Evolutionary conservation across 2,888 invertebrate genomes (phyloP), one percentile per base, ranked within the genome.

Genomic region (Dorcus hopei): DNA sequence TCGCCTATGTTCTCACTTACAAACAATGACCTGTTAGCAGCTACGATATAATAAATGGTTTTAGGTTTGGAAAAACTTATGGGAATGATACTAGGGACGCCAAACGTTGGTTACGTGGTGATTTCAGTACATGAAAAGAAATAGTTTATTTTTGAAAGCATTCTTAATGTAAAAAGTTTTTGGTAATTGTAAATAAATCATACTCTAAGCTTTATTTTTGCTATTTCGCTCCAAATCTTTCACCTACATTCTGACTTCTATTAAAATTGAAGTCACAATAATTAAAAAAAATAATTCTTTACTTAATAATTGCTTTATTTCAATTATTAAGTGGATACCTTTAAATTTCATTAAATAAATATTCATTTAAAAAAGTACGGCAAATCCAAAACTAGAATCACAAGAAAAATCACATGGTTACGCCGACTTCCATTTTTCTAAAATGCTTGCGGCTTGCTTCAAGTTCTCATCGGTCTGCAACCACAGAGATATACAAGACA

Each of bases 401-500:
- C 38, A 50, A 38, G 39, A 2, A 23, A 39, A 55, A 48, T 39
- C 73, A 54, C 76, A 77, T 54, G 3, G 19, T 38, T 38, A 14
- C 9, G 11, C 14, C 8, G 26, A 2, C 26, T 79, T 80, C 85
- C 89, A 88, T 60, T 85, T 83, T 53, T 80, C 80, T 1, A 91
- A 77, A 50, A 90, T 81, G 67, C 87, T 82, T 16, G 82, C 85
- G 11, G 90, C 86, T 63, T 88, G 81, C 54, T 83, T 74, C 26
- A 91, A 77, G 71, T 87, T 90, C 69, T 87, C 88, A 72, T 92
- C 90, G 80, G 89, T 87, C 86, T 90, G 80, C 52, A 82, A 84
- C 73, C 43, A 70, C 68, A 71, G 68, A 65, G 43, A 50, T 39
- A 59, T 39, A 45, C 41, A 38, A 51, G 39, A 57, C 23, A 51